Percentiles rank a stretch among this genome's conserved stretches.
phyloP scores from a whole-genome alignment of 2,888 invertebrate genomes.

The Diaperis boleti region DNA sequence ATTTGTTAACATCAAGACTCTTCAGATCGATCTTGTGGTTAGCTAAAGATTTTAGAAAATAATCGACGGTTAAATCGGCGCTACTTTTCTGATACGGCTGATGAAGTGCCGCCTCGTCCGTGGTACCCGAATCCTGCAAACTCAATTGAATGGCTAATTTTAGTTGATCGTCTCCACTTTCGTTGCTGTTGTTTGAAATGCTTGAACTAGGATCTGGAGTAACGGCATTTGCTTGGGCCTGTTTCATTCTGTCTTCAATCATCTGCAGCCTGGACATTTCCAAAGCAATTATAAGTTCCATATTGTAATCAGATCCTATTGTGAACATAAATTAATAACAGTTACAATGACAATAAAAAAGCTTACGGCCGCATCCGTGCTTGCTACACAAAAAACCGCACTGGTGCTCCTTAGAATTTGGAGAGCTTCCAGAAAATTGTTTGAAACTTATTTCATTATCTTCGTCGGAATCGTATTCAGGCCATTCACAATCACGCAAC shows the following conservation, averaged over 20 bases:
- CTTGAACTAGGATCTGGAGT: conserved; percentile 62
- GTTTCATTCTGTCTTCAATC: conserved; percentile 72
- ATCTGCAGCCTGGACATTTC: conserved; percentile 78
- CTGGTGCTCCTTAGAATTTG: conserved; percentile 66
- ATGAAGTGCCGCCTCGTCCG: conserved; percentile 24
- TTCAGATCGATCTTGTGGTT: conserved; percentile 66
- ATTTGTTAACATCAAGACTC: conserved; percentile 59
- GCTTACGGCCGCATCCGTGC: conserved; percentile 61
- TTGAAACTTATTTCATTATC: conserved; percentile 63
- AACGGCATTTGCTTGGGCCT: conserved; percentile 61
- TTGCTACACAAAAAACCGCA: conserved; percentile 69
- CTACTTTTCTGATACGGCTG: conserved; percentile 62
- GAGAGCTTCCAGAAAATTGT: conserved; percentile 54
- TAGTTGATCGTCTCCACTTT: conserved; percentile 66
- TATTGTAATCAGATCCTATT: conserved; percentile 68
- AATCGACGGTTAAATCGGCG: conserved; percentile 69
- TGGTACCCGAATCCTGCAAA: conserved; percentile 65
- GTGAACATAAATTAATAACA: neutral
- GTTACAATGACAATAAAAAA: neutral
- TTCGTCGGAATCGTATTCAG: conserved; percentile 71
- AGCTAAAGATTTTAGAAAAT: conserved; percentile 68
- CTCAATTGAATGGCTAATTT: conserved; percentile 70
- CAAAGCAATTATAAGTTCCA: conserved; percentile 75
- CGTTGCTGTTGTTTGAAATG: conserved; percentile 62
- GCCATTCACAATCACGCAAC: conserved; percentile 72